Evolutionary conservation across 2,797 vertebrate genomes (phyloP).

Genomic region (Gobio occitaniae): DNA sequence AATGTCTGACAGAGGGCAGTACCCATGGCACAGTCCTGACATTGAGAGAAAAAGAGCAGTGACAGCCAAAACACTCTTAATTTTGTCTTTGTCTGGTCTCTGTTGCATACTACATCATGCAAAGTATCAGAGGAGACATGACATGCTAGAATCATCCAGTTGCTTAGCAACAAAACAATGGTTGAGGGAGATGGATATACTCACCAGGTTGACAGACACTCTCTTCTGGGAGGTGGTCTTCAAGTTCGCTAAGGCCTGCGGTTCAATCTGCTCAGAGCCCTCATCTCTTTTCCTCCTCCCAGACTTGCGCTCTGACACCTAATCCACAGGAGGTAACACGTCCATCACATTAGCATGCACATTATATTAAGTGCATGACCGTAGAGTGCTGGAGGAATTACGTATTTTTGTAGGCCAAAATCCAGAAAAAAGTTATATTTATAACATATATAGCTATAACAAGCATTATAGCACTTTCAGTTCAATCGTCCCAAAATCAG

Average conservation of each 20-base stretch:
- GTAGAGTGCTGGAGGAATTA: neutral
- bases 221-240: too few species aligned
- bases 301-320: conserved; percentile 68
- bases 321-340: neutral
- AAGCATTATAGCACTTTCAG: neutral
- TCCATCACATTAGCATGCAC: conserved; percentile 10
- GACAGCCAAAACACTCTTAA: conserved; percentile 26
- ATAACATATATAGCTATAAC: too few species aligned
- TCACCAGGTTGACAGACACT: conserved; percentile 56
- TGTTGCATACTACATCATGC: conserved; percentile 28
- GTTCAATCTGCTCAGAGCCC: conserved; percentile 41
- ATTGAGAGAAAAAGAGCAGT: conserved; percentile 31
- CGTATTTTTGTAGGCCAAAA: neutral
- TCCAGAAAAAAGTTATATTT: neutral
- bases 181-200: conserved; percentile 38
- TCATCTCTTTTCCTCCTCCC: conserved; percentile 69
- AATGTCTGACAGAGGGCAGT: conserved; percentile 81
- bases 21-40: conserved; percentile 80
- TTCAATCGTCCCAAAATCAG: neutral
- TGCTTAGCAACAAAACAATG: conserved; percentile 57
- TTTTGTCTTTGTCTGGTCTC: conserved; percentile 19
- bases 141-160: conserved; percentile 36
- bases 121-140: conserved; percentile 25
- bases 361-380: conserved; percentile 5
- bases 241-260: conserved; percentile 24